These are phyloP conservation scores for Coremacera marginata DNA, from an alignment of 2,888 invertebrate genomes.

Conservation along the genomic window DNA sequence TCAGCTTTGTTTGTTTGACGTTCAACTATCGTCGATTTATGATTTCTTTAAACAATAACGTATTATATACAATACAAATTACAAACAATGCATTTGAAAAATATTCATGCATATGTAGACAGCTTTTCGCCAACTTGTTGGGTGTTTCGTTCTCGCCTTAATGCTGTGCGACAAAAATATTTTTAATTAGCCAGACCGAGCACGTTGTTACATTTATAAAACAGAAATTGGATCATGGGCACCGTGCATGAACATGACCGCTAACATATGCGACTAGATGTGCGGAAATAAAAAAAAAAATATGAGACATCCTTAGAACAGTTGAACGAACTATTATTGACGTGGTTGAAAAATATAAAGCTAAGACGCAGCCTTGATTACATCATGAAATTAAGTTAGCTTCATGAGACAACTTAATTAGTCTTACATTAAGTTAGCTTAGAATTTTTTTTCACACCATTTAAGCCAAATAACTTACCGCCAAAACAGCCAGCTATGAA, in stretches of 20 bases:
- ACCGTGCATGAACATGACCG: conserved; percentile 61
- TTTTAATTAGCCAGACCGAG: not conserved
- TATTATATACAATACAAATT: no score
- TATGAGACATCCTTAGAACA: not conserved
- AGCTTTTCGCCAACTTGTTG: conserved; percentile 17
- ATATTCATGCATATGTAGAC: not conserved
- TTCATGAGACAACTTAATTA: no score
- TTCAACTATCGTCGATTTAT: no score
- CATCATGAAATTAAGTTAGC: not conserved
- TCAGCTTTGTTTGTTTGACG: no score
- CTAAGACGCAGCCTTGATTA: not conserved
- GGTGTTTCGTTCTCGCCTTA: not conserved
- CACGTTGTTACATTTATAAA: conserved; percentile 1
- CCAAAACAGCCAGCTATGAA: conserved; percentile 74
- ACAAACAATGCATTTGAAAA: no score
- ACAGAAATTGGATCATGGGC: conserved; percentile 54
- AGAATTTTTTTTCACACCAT: not conserved
- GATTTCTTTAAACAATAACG: no score
- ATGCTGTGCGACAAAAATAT: conserved; percentile 14
- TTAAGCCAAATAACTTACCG: conserved; percentile 66
- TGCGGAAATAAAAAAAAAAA: not conserved
- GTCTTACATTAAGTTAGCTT: not conserved
- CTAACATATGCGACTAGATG: not conserved
- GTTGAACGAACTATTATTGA: conserved; percentile 48
- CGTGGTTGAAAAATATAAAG: not conserved